A percentile compares a stretch with the other conserved stretches of the same genome.
Conservation (phyloP, 2,113 vertebrate species). For the Tupaia chinensis region DNA sequence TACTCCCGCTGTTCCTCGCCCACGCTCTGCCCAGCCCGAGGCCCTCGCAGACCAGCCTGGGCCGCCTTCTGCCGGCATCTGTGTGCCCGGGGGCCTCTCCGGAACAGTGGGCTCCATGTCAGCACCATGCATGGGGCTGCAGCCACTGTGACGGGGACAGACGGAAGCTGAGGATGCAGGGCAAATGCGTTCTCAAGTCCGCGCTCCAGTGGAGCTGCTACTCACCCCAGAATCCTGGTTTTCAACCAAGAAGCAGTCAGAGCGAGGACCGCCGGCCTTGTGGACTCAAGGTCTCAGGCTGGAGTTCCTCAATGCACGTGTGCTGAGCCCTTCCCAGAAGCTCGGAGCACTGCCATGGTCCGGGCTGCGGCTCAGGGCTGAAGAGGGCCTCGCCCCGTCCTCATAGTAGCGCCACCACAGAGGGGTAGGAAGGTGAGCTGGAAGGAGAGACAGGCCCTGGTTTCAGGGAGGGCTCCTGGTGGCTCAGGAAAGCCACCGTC, state of each 20-base stretch:
- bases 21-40: constrained; percentile 67
- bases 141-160: constrained; percentile 85
- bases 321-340: background rate
- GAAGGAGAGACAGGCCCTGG: background rate
- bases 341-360: no score
- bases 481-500: background rate
- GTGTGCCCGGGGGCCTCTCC: constrained; percentile 86
- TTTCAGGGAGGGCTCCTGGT: background rate
- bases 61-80: constrained; percentile 89
- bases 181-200: constrained; percentile 79
- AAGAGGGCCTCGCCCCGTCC: background rate
- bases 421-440: background rate
- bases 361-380: no score
- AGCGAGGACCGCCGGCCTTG: fast-evolving
- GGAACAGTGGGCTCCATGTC: constrained; percentile 76
- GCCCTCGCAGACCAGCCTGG: constrained; percentile 77
- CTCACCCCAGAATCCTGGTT: constrained; percentile 45
- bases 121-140: constrained; percentile 81
- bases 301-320: background rate
- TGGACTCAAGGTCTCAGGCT: background rate
- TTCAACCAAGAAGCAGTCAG: background rate
- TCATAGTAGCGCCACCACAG: background rate
- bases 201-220: background rate
- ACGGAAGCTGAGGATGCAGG: constrained; percentile 61
- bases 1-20: background rate